Base-by-base conservation (phyloP, 2,888 invertebrate species). In the Acanthoscelides obtectus region DNA sequence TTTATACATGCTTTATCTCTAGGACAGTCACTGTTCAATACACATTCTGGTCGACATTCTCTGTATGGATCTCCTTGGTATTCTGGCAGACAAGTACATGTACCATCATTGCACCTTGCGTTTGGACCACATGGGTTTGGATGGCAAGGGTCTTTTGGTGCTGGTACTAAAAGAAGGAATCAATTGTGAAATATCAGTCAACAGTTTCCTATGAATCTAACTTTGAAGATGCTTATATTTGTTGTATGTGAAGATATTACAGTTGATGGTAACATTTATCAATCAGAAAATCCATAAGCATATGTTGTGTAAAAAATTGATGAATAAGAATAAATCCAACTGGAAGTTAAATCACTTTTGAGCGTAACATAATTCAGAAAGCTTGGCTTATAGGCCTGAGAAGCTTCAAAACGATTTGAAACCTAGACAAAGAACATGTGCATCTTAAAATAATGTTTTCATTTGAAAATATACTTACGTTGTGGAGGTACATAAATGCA, bases 41-140 rank as follows among this genome's bases (percentile, higher is more conserved):
- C 87, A 83, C 93, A 94, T 86, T 93, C 93, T 0, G 93, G 93
- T 78, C 92, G 88, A 80, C 93, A 94, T 69, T 89, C 84, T 63
- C 90, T 88, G 79, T 90, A 90, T 0, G 95, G 94, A 86, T 94
- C 93, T 25, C 95, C 95, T 74, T 90, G 89, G 81, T 93, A 94
- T 81, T 93, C 93, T 0, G 91, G 88, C 71, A 91, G 84, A 82
- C 95, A 95, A 70, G 90, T 89, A 82, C 95, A 96, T 70, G 89
- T 87, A 0, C 94, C 94, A 71, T 90, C 88, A 70, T 89, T 88
- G 79, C 94, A 94, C 76, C 90, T 84, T 0, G 95, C 90, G 81
- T 95, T 95, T 5, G 91, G 83, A 68, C 95, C 95, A 81, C 96
- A 96, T 0, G 94, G 90, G 12, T 88, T 88, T 69, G 89, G 89